These are phyloP conservation scores for Cotesia typhae DNA, from an alignment of 1,140 invertebrate genomes.

Conservation along the genomic window DNA sequence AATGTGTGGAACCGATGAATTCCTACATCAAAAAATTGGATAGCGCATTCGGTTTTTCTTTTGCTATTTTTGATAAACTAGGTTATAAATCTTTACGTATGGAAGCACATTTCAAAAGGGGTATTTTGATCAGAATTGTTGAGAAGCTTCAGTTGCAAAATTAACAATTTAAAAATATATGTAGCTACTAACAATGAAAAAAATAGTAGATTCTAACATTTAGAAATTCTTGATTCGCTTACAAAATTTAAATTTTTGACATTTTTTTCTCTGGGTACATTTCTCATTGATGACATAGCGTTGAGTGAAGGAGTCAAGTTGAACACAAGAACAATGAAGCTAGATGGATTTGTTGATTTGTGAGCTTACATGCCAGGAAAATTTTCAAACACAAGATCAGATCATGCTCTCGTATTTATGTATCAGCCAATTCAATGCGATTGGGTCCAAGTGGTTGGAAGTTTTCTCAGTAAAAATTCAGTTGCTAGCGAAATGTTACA, in stretches of 20 bases:
- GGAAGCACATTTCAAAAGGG: too few species aligned
- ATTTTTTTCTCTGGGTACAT: too few species aligned
- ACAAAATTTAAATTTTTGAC: too few species aligned
- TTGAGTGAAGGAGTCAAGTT: too few species aligned
- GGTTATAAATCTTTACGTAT: background rate
- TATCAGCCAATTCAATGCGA: slow-evolving; percentile 48
- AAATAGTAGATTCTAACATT: too few species aligned
- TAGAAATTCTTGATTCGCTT: too few species aligned
- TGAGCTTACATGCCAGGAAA: slow-evolving; percentile 44
- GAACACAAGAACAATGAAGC: slow-evolving; percentile 6
- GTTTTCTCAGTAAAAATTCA: slow-evolving; percentile 34
- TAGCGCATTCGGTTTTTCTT: slow-evolving; percentile 14
- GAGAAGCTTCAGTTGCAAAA: background rate
- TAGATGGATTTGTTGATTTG: slow-evolving; percentile 44
- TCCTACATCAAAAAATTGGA: background rate
- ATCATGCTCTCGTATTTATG: slow-evolving; percentile 53
- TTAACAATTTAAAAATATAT: too few species aligned
- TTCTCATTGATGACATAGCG: too few species aligned
- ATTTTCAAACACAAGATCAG: slow-evolving; percentile 38
- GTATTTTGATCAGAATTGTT: too few species aligned
- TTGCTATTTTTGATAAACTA: slow-evolving; percentile 1
- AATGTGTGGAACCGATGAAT: background rate
- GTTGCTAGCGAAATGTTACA: slow-evolving; percentile 20
- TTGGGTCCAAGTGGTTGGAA: slow-evolving; percentile 45
- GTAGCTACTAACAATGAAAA: too few species aligned